Evolutionary conservation across 2,888 invertebrate species (phyloP).

Genomic region (Chymomyza procnemis): DNA sequence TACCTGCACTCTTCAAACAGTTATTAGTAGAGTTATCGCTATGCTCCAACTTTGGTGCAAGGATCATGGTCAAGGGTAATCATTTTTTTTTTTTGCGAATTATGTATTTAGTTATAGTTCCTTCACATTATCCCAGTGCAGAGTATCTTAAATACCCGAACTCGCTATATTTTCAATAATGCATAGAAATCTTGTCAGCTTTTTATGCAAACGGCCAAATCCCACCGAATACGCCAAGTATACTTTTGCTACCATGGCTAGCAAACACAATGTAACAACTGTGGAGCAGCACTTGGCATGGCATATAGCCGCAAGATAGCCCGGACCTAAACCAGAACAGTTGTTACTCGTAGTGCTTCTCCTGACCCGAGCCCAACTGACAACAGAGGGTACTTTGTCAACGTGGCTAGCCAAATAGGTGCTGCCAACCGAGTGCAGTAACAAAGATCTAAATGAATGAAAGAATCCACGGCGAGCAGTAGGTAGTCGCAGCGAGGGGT

Average conservation of each 20-base stretch:
- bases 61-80: too few relatives aligned
- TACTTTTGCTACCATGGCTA: neutral
- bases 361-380: slow-evolving; percentile 1
- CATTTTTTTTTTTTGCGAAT: too few relatives aligned
- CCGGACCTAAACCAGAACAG: slow-evolving; percentile 40
- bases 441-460: slow-evolving; percentile 38
- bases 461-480: neutral
- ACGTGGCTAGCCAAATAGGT: neutral
- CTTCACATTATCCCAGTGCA: too few relatives aligned
- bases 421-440: slow-evolving; percentile 52
- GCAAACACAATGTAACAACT: neutral
- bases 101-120: too few relatives aligned
- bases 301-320: slow-evolving; percentile 58
- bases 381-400: slow-evolving; percentile 3
- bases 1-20: too few relatives aligned
- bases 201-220: neutral
- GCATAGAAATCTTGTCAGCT: neutral
- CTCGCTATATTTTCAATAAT: too few relatives aligned
- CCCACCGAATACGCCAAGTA: neutral
- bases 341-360: slow-evolving; percentile 37
- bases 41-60: too few relatives aligned
- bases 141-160: too few relatives aligned
- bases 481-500: neutral
- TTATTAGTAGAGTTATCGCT: too few relatives aligned
- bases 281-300: slow-evolving; percentile 57